phyloP scores from a whole-genome alignment of 2,888 invertebrate genomes.

The Invenusta paracnida region DNA sequence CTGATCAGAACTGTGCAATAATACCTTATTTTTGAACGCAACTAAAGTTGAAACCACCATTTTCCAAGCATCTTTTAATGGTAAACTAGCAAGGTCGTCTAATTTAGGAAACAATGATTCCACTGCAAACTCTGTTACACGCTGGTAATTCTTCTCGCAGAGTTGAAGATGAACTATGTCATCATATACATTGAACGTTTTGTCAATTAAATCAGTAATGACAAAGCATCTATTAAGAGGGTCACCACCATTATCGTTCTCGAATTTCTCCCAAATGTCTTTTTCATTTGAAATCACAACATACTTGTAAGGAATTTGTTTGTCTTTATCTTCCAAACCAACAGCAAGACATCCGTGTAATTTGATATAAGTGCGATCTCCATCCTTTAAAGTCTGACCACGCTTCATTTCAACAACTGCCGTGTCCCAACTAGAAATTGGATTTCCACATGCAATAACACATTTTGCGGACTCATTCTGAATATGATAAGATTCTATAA shows the following conservation, averaged over 20 bases:
- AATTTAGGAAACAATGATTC: background rate
- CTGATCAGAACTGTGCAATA: too few species aligned
- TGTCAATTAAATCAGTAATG: background rate
- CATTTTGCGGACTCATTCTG: too few species aligned
- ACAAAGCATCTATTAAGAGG: background rate
- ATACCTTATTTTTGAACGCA: background rate
- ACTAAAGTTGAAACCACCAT: background rate
- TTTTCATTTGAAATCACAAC: background rate
- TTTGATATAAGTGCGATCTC: too few species aligned
- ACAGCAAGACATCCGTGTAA: too few species aligned
- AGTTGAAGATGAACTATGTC: background rate
- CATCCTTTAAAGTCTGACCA: too few species aligned
- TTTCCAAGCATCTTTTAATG: background rate
- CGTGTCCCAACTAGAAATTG: too few species aligned
- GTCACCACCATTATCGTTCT: background rate
- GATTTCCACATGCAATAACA: too few species aligned
- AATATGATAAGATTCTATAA: too few species aligned
- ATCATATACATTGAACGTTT: background rate
- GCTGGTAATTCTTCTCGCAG: background rate
- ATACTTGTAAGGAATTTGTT: background rate
- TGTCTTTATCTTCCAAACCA: too few species aligned
- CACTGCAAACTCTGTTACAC: background rate
- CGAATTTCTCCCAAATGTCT: background rate
- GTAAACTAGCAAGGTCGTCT: background rate
- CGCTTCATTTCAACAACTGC: too few species aligned